These are phyloP conservation scores for Leucania comma DNA, from an alignment of 2,888 invertebrate species.

Conservation along the genomic window DNA sequence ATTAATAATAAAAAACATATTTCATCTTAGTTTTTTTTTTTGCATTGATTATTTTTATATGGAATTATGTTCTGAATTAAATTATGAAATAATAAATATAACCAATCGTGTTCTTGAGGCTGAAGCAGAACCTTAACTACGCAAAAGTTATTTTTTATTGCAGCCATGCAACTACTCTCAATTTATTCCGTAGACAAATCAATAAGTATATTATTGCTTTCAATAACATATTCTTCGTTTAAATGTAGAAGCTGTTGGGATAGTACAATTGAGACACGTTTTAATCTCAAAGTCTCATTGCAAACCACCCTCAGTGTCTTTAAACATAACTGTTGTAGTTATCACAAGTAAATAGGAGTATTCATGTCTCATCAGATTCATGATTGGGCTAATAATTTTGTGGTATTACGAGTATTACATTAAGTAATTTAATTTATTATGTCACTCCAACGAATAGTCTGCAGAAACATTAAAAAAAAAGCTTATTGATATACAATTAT, in stretches of 20 bases:
- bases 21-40: too few relatives aligned
- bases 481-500: too few relatives aligned
- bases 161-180: conserved; percentile 52
- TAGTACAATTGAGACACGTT: conserved; percentile 19
- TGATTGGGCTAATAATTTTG: neutral
- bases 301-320: conserved; percentile 10
- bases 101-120: neutral
- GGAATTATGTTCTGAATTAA: too few relatives aligned
- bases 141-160: conserved; percentile 65
- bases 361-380: neutral
- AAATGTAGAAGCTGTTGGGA: conserved; percentile 26
- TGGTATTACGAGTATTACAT: too few relatives aligned
- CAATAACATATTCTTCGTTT: conserved; percentile 38
- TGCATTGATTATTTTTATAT: too few relatives aligned
- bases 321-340: neutral
- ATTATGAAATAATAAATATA: too few relatives aligned
- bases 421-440: too few relatives aligned
- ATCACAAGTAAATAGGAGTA: neutral
- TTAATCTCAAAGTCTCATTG: conserved; percentile 29
- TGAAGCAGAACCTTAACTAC: conserved; percentile 33
- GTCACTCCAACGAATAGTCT: too few relatives aligned
- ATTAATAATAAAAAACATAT: too few relatives aligned
- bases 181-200: conserved; percentile 60
- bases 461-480: too few relatives aligned
- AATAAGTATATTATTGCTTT: conserved; percentile 53